These are phyloP conservation scores for Parasteatoda tepidariorum DNA, from an alignment of 1,140 invertebrate genomes.

Conservation along the genomic window DNA sequence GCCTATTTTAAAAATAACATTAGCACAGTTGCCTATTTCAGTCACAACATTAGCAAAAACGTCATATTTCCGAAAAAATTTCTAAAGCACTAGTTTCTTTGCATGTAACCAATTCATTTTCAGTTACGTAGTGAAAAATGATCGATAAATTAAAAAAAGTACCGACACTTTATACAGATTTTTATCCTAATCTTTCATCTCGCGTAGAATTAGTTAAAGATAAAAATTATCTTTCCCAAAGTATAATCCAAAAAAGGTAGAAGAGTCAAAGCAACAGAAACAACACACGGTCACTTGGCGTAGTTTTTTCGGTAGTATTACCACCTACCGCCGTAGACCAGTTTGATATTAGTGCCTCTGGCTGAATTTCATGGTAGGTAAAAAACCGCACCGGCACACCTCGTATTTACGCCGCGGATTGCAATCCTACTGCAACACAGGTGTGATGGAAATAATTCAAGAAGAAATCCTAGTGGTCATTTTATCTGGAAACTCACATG, in stretches of 20 bases:
- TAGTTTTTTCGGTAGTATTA: conserved; percentile 12
- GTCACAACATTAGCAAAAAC: background rate
- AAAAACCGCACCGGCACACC: conserved; percentile 17
- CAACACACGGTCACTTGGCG: background rate
- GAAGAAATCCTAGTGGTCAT: background rate
- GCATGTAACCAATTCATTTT: no score
- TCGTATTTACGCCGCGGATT: background rate
- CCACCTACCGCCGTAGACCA: conserved; percentile 30
- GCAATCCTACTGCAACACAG: background rate
- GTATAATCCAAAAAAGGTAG: background rate
- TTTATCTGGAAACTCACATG: background rate
- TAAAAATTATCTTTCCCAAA: background rate
- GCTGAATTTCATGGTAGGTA: background rate
- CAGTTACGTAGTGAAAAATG: no score
- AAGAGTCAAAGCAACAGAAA: background rate
- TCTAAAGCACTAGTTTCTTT: no score
- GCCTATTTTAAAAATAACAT: background rate
- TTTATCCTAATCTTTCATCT: background rate
- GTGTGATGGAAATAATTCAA: background rate
- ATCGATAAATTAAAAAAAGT: background rate
- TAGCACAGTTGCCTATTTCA: background rate
- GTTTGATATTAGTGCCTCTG: conserved; percentile 9
- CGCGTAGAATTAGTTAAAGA: background rate
- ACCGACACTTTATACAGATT: background rate
- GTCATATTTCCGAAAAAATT: background rate